Conservation (phyloP, 2,113 vertebrate genomes). For the Dromiciops gliroides region DNA sequence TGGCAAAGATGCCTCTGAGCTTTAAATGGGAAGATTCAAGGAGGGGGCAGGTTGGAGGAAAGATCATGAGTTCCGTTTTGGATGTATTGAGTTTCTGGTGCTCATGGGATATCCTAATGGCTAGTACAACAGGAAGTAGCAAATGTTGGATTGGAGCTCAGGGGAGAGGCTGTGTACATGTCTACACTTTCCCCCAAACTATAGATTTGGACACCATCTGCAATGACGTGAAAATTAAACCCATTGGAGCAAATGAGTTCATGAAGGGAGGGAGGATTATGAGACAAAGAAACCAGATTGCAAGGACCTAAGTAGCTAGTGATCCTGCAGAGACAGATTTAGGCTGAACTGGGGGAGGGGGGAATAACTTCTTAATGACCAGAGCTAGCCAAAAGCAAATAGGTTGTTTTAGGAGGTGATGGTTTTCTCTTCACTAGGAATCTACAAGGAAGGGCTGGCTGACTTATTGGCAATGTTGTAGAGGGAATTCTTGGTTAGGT, state of each 20-base stretch:
- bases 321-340: background rate
- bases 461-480: background rate
- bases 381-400: background rate
- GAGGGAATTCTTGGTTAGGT: background rate
- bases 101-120: background rate
- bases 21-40: background rate
- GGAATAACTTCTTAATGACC: background rate
- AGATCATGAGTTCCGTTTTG: fast-evolving
- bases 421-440: background rate
- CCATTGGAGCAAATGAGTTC: background rate
- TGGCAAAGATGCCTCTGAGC: background rate
- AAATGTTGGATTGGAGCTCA: background rate
- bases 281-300: background rate
- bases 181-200: background rate
- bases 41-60: background rate
- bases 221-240: background rate
- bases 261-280: background rate
- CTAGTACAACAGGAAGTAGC: background rate
- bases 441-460: background rate
- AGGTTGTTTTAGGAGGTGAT: background rate
- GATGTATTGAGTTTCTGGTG: background rate
- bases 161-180: background rate
- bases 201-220: background rate
- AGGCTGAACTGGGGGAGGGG: background rate
- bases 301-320: background rate